Base-by-base conservation (phyloP, 1,140 invertebrate genomes). In the Bombus sylvicola region DNA sequence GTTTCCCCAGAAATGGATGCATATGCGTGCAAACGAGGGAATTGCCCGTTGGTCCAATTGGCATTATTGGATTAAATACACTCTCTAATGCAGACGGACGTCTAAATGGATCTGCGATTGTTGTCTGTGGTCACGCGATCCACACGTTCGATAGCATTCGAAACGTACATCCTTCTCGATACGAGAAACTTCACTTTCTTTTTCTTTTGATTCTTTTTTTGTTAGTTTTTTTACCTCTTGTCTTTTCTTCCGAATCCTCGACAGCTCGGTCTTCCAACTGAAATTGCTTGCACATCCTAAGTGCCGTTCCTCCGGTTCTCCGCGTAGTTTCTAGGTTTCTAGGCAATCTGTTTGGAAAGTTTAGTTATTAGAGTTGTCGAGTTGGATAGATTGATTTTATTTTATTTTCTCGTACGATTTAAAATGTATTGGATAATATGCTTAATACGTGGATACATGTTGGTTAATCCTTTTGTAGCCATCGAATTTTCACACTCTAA, bases 31-130 rank as follows among this genome's bases (percentile, higher is more conserved):
- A 47, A 85, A 81, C 78, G 69, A 81, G 78, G 79, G 84, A 81
- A 85, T 75, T 43, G 83, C 34, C 57, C 79, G 79, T 41, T 15
- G 84, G 84, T 81, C 79, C 79, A 53, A 62, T 75, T 22, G 77
- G 78, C n/a, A 43, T 81, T 85, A 85, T 85, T 81, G 84, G 84
- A 81, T 85, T 85, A 85, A 85, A 89, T 74, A 78, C 83, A 86
- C 62, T 74, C 75, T 31, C 59, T 76, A 86, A 82, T 75, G 34
- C 57, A 9, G 77, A 59, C 66, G 39, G 66, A 72, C 76, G 83
- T 85, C 77, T 85, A 85, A 80, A 80, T 72, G 78, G 68, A 85
- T 72, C 39, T 43, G 68, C 53, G 76, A 80, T 85, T 41, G 83
- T 80, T 80, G 66, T 34, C 39, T 6, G 41, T 37, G 68, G 83